phyloP scores from a whole-genome alignment of 1,140 invertebrate genomes.

The Drosophila persimilis region DNA sequence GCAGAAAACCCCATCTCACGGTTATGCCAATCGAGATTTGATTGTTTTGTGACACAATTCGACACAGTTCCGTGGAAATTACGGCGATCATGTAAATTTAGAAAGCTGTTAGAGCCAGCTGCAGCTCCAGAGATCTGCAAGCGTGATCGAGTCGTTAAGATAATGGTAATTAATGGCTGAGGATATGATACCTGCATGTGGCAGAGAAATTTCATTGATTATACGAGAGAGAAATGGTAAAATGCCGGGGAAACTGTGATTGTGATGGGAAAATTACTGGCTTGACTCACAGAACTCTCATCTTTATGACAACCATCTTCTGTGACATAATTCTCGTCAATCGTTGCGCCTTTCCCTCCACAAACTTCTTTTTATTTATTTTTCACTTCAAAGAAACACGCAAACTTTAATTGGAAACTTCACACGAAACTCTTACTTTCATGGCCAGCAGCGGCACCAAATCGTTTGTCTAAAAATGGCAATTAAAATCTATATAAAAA shows the following conservation, averaged over 20 bases:
- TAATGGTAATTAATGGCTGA: slow-evolving; percentile 46
- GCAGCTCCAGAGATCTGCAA: slow-evolving; percentile 1
- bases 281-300: slow-evolving; percentile 5
- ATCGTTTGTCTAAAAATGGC: slow-evolving; percentile 32
- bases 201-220: slow-evolving; percentile 47
- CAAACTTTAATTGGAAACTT: slow-evolving; percentile 41
- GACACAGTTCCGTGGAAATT: slow-evolving; percentile 60
- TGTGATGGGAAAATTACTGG: slow-evolving; percentile 11
- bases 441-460: slow-evolving; percentile 15
- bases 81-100: slow-evolving; percentile 72
- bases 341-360: not conserved
- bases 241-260: slow-evolving; percentile 17
- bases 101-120: slow-evolving; percentile 55
- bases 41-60: slow-evolving; percentile 54
- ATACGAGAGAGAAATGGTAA: slow-evolving; percentile 3
- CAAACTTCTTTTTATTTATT: not conserved
- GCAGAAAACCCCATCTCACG: slow-evolving; percentile 19
- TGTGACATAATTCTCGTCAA: slow-evolving; percentile 36
- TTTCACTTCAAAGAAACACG: slow-evolving; percentile 30
- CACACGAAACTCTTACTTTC: slow-evolving; percentile 72
- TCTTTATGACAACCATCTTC: not conserved
- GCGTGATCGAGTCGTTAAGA: slow-evolving; percentile 36
- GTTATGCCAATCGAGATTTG: slow-evolving; percentile 25
- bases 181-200: slow-evolving; percentile 18
- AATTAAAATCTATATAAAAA: slow-evolving; percentile 48